Percentiles rank a stretch among this genome's conserved stretches.
phyloP scores from a whole-genome alignment of 2,888 invertebrate genomes.

The Hydrotaea cyrtoneurina region DNA sequence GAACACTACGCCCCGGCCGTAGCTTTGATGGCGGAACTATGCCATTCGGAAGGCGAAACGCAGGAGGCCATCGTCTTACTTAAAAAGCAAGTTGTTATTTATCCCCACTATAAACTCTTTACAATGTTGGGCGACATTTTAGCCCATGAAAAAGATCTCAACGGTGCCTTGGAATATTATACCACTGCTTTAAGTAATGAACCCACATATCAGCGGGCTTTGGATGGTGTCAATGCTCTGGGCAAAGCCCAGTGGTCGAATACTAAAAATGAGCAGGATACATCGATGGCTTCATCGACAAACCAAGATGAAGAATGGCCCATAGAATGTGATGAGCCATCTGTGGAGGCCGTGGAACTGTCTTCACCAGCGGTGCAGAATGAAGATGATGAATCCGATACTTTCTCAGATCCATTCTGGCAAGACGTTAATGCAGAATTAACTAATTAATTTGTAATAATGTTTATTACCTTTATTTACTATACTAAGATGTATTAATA shows the following conservation, averaged over 20 bases:
- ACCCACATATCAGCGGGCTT: conserved; percentile 76
- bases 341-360: conserved; percentile 76
- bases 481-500: not conserved
- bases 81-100: conserved; percentile 83
- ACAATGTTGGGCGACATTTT: conserved; percentile 78
- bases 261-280: conserved; percentile 67
- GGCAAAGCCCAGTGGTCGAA: conserved; percentile 71
- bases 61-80: conserved; percentile 87
- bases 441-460: conserved; percentile 73
- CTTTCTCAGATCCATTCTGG: conserved; percentile 83
- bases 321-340: conserved; percentile 76
- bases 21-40: conserved; percentile 86
- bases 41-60: conserved; percentile 85
- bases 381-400: conserved; percentile 82
- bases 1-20: conserved; percentile 88
- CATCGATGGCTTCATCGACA: conserved; percentile 70
- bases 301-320: conserved; percentile 77
- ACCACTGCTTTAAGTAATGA: conserved; percentile 78
- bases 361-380: conserved; percentile 77
- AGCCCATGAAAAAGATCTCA: conserved; percentile 75
- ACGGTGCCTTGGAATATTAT: conserved; percentile 78
- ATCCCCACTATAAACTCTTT: conserved; percentile 77
- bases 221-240: conserved; percentile 77
- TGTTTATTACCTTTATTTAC: not conserved
- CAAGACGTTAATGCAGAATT: conserved; percentile 84